Evolutionary conservation across 64 coral and sea anemone species (phyloP).

Genomic region (Stichodactyla mertensii): DNA sequence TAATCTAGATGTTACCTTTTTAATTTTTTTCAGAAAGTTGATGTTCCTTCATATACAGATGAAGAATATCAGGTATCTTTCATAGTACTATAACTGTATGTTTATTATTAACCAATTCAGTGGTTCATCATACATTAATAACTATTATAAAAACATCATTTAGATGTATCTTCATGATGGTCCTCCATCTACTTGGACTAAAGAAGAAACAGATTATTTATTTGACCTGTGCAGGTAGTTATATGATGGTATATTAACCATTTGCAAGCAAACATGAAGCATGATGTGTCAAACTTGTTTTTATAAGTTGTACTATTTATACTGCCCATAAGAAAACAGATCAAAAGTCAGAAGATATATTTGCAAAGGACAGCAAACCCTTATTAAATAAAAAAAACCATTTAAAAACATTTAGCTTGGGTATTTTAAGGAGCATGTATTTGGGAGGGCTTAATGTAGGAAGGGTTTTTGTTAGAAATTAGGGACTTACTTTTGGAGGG

Average conservation of each 20-base stretch:
- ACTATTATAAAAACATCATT: neutral
- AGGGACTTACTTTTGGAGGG: too few relatives aligned
- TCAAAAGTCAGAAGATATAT: too few relatives aligned
- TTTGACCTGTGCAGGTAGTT: slow-evolving; percentile 93
- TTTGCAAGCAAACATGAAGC: neutral
- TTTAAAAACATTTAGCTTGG: too few relatives aligned
- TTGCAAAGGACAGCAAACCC: too few relatives aligned
- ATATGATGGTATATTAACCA: neutral
- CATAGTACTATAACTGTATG: neutral
- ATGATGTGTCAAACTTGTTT: too few relatives aligned
- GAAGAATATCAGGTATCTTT: slow-evolving; percentile 82
- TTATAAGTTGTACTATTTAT: too few relatives aligned
- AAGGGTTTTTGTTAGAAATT: too few relatives aligned
- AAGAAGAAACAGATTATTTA: slow-evolving; percentile 87
- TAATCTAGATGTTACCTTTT: neutral
- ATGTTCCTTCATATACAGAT: slow-evolving; percentile 76
- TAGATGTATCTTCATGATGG: slow-evolving; percentile 91
- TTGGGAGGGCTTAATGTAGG: too few relatives aligned
- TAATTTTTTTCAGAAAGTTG: slow-evolving; percentile 59
- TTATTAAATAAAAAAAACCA: too few relatives aligned
- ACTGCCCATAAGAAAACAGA: too few relatives aligned
- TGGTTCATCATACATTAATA: neutral
- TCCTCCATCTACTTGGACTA: slow-evolving; percentile 61
- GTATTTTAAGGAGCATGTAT: too few relatives aligned
- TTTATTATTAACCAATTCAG: neutral